Evolutionary conservation across 2,113 vertebrate genomes (phyloP).

Genomic region (Polypterus senegalus): DNA sequence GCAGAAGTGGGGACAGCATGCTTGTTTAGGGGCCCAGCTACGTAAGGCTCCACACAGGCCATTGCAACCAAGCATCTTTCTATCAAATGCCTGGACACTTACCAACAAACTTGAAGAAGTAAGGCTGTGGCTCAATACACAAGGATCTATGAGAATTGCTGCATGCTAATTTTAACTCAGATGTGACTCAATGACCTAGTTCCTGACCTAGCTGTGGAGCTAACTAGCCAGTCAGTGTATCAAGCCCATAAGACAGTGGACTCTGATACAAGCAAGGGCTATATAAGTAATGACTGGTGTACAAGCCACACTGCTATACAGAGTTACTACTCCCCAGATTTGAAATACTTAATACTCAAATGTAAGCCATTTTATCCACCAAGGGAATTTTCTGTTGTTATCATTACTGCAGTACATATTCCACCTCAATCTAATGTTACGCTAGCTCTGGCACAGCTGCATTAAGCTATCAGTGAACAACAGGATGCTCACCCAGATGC

Average conservation of each 20-base stretch:
- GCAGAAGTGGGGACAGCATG: too few species aligned
- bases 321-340: slow-evolving; percentile 3
- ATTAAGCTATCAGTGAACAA: background rate
- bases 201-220: too few species aligned
- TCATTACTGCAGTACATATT: too few species aligned
- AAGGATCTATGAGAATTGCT: background rate
- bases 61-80: slow-evolving; percentile 5
- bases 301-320: background rate
- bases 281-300: slow-evolving; percentile 1
- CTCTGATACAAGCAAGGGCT: too few species aligned
- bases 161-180: too few species aligned
- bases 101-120: slow-evolving; percentile 7
- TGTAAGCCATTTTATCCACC: slow-evolving; percentile 1
- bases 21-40: background rate
- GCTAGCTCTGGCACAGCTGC: background rate
- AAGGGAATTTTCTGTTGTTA: background rate
- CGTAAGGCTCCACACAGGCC: background rate
- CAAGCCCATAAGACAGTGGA: background rate
- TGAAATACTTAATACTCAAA: background rate
- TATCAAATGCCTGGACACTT: slow-evolving; percentile 4
- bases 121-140: slow-evolving; percentile 4
- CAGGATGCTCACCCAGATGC: slow-evolving; percentile 3
- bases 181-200: too few species aligned
- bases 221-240: background rate
- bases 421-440: too few species aligned